Conservation (phyloP, 1,140 invertebrate species). For the Thaumatotibia leucotreta region DNA sequence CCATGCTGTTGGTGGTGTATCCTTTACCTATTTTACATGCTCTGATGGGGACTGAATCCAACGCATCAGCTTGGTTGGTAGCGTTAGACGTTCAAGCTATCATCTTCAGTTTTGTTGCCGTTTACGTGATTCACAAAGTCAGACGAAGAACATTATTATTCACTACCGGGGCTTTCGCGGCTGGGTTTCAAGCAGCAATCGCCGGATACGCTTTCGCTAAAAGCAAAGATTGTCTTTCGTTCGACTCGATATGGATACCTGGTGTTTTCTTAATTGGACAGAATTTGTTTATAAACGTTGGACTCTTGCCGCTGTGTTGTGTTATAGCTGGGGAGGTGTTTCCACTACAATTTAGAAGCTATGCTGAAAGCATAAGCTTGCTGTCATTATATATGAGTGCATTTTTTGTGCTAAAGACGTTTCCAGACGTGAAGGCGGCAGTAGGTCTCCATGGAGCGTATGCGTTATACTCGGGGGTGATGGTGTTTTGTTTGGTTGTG, state of each 20-base stretch:
- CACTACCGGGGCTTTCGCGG: slow-evolving; percentile 29
- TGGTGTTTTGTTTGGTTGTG: slow-evolving; percentile 29
- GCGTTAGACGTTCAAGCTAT: slow-evolving; percentile 76
- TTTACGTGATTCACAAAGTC: slow-evolving; percentile 47
- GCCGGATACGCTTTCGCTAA: slow-evolving; percentile 37
- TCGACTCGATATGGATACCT: slow-evolving; percentile 43
- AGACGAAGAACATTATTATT: slow-evolving; percentile 50
- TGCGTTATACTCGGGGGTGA: slow-evolving; percentile 27
- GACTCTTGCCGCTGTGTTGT: slow-evolving; percentile 47
- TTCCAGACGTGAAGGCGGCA: slow-evolving; percentile 38
- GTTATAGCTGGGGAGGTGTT: slow-evolving; percentile 53
- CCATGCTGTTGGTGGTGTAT: slow-evolving; percentile 78
- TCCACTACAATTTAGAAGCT: slow-evolving; percentile 43
- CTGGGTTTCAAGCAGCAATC: slow-evolving; percentile 36
- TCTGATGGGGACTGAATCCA: slow-evolving; percentile 45
- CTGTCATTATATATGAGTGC: slow-evolving; percentile 34
- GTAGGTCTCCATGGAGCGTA: slow-evolving; percentile 43
- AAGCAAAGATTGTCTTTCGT: slow-evolving; percentile 25
- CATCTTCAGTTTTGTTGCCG: slow-evolving; percentile 52
- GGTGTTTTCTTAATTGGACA: slow-evolving; percentile 45
- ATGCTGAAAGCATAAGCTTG: slow-evolving; percentile 42
- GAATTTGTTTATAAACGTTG: slow-evolving; percentile 39
- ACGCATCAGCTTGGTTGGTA: slow-evolving; percentile 79
- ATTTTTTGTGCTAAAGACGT: slow-evolving; percentile 40
- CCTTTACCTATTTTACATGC: slow-evolving; percentile 75